Conservation (phyloP, 2,888 invertebrate genomes). For the Chalcosyrphus nemorum region DNA sequence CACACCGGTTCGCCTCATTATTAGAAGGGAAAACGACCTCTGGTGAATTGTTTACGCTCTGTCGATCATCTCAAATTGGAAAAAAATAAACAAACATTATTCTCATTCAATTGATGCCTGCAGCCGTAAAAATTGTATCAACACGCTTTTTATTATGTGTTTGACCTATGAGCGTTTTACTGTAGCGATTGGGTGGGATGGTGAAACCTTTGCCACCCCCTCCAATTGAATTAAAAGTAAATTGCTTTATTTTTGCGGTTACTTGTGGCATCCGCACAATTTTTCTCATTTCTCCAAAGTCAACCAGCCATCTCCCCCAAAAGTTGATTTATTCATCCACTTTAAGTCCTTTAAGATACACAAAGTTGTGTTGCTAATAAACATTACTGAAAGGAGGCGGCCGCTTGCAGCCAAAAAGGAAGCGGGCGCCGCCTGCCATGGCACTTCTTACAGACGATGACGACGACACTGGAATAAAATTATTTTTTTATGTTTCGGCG, state of each 20-base stretch:
- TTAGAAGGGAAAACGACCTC: conserved; percentile 12
- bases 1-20: conserved; percentile 15
- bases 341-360: conserved; percentile 67
- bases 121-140: conserved; percentile 70
- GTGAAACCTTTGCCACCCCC: conserved; percentile 45
- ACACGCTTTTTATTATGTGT: conserved; percentile 60
- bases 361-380: conserved; percentile 57
- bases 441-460: background rate
- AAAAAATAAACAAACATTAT: conserved; percentile 42
- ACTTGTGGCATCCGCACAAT: conserved; percentile 14
- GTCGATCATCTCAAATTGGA: conserved; percentile 57
- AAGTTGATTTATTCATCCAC: conserved; percentile 66
- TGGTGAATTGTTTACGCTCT: conserved; percentile 56
- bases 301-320: background rate
- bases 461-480: conserved; percentile 14
- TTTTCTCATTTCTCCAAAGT: conserved; percentile 8
- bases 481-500: conserved; percentile 36
- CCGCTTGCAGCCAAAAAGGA: background rate
- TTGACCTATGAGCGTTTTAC: conserved; percentile 48
- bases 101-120: conserved; percentile 67
- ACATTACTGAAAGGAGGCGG: conserved; percentile 16
- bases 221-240: conserved; percentile 68
- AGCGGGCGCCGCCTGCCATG: background rate
- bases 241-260: conserved; percentile 64
- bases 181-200: background rate